Conservation (phyloP, 2,113 vertebrate genomes). For the Carollia perspicillata region DNA sequence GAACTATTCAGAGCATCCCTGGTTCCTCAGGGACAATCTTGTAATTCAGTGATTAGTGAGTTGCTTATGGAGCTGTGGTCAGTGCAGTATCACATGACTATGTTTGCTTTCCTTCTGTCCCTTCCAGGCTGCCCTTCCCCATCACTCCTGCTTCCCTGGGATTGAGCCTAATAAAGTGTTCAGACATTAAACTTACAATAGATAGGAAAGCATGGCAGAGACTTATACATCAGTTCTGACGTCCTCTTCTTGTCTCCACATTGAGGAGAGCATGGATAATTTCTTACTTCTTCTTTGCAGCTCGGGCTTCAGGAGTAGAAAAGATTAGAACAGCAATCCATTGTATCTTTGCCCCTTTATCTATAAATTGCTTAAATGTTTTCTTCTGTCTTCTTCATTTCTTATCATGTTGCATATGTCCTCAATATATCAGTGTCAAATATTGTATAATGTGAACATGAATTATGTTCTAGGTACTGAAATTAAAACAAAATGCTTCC, state of each 20-base stretch:
- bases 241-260: not conserved
- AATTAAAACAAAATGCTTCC: not conserved
- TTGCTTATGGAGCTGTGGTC: not conserved
- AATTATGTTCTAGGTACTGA: not conserved
- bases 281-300: not conserved
- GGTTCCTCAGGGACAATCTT: not conserved
- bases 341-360: not conserved
- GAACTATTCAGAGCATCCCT: not conserved
- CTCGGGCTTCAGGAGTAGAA: not conserved
- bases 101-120: not conserved
- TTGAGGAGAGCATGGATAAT: not conserved
- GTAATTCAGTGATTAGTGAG: not conserved
- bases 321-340: not conserved
- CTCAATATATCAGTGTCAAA: not conserved
- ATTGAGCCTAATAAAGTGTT: not conserved
- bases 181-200: not conserved
- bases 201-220: not conserved
- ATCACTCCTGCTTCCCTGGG: not conserved
- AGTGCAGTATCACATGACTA: not conserved
- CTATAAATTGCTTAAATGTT: not conserved
- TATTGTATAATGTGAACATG: not conserved
- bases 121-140: not conserved
- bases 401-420: not conserved
- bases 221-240: not conserved
- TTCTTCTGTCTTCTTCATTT: not conserved